Percentiles rank a stretch among this genome's conserved stretches.
Conservation (phyloP, 2,113 vertebrate genomes). For the Myotis lucifugus region DNA sequence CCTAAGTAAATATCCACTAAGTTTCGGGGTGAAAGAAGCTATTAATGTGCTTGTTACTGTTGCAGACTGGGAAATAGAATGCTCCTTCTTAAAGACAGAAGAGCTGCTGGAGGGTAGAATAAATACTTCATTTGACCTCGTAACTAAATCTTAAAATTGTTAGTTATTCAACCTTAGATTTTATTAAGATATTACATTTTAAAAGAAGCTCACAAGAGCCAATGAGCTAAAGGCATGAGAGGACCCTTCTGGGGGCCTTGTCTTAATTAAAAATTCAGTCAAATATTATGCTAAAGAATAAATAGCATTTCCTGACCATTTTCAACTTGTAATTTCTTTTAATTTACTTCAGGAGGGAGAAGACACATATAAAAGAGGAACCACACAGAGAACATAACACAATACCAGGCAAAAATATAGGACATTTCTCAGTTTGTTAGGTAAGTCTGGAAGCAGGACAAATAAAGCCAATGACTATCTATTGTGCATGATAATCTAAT, state of each 20-base stretch:
- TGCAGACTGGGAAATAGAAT: not conserved
- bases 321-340: slow-evolving; percentile 29
- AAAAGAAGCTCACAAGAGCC: slow-evolving; percentile 5
- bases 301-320: slow-evolving; percentile 23
- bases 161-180: slow-evolving; percentile 40
- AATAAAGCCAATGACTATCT: not conserved
- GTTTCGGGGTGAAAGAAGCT: not conserved
- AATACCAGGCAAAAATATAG: not conserved
- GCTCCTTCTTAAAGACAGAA: not conserved
- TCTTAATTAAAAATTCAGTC: slow-evolving; percentile 47
- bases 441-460: not conserved
- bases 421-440: not conserved
- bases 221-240: not conserved
- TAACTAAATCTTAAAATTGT: slow-evolving; percentile 47
- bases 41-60: not conserved
- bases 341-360: not conserved
- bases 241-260: not conserved
- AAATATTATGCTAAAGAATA: slow-evolving; percentile 27
- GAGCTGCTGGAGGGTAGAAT: not conserved
- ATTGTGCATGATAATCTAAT: not conserved
- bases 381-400: not conserved
- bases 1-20: not conserved
- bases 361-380: not conserved
- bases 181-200: slow-evolving; percentile 37
- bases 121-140: slow-evolving; percentile 28